These are phyloP conservation scores for Chironomus striatipennis DNA, from an alignment of 1,140 invertebrate genomes.

Conservation along the genomic window DNA sequence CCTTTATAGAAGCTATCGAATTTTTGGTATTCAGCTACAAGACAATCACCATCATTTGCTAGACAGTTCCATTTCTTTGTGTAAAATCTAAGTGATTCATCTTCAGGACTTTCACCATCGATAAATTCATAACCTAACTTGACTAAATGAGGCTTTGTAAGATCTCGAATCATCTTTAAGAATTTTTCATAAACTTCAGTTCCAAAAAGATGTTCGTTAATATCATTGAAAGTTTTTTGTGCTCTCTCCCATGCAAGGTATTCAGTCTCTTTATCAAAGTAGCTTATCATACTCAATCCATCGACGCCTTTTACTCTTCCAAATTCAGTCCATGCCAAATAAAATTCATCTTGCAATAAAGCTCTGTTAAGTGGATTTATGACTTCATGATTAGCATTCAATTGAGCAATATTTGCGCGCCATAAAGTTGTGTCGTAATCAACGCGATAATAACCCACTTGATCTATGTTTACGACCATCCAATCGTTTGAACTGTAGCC, in stretches of 20 bases:
- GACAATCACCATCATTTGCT: background rate
- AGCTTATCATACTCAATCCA: background rate
- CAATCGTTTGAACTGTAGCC: constrained; percentile 29
- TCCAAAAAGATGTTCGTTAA: background rate
- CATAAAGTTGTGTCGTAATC: constrained; percentile 50
- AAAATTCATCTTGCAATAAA: constrained; percentile 47
- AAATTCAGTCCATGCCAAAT: background rate
- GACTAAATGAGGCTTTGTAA: background rate
- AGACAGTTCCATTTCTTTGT: background rate
- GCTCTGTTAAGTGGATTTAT: constrained; percentile 54
- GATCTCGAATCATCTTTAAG: background rate
- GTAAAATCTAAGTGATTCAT: background rate
- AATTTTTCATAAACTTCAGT: background rate
- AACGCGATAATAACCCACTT: constrained; percentile 49
- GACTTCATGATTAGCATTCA: constrained; percentile 34
- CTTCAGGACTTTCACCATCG: background rate
- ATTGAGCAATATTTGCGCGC: constrained; percentile 42
- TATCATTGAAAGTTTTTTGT: background rate
- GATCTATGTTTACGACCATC: background rate
- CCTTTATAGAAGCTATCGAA: background rate
- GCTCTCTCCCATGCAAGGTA: background rate
- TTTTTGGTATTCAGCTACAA: background rate
- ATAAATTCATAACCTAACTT: background rate
- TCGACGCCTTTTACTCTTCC: background rate
- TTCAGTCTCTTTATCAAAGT: background rate